Base-by-base conservation (phyloP, 2,888 invertebrate genomes). In the Autographa gamma region DNA sequence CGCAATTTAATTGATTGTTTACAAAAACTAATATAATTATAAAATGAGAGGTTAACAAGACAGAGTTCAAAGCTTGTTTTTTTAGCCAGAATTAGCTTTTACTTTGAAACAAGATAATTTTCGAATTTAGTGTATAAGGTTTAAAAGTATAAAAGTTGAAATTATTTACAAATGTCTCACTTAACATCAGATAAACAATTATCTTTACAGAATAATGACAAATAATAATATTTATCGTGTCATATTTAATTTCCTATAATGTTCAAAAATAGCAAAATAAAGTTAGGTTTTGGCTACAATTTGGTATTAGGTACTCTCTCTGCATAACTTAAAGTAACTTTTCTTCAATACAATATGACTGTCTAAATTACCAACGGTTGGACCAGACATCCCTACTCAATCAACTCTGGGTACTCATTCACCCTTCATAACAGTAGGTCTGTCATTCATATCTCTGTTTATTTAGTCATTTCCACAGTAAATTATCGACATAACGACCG, bases 381-480 rank as follows among this genome's bases (percentile, higher is more conserved):
- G 56, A 60, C 65, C 66, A 54, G 73, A 74, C 38, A 65, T 75
- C 71, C 58, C 65, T n/a, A 56, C 60, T 75, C 60, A 68, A 62
- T 62, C 60, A 67, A 58, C 18, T 66, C 63, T 64, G 41, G 59
- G 68, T 25, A 25, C 25, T 25, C 25, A 58, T 74, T 73, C 63
- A 75, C 75, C 62, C 70, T 66, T 69, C 66, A 11, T 64, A 77
- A 78, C 77, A 82, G 83, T 76, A 80, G 79, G 77, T 73, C 71
- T 85, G 85, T 88, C 86, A 83, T 82, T 81, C 85, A 87, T 85
- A 90, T 89, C 87, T 87, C 79, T 89, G 86, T 91, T 91, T 91
- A 90, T 90, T 91, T 89, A 90, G 89, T 87, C 76, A 89, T 89
- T 90, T 89, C 81, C 87, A 85, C 85, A 84, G 86, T 87, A 89